Evolutionary conservation across 2,888 invertebrate species (phyloP).

Genomic region (Choristoneura rosaceana): DNA sequence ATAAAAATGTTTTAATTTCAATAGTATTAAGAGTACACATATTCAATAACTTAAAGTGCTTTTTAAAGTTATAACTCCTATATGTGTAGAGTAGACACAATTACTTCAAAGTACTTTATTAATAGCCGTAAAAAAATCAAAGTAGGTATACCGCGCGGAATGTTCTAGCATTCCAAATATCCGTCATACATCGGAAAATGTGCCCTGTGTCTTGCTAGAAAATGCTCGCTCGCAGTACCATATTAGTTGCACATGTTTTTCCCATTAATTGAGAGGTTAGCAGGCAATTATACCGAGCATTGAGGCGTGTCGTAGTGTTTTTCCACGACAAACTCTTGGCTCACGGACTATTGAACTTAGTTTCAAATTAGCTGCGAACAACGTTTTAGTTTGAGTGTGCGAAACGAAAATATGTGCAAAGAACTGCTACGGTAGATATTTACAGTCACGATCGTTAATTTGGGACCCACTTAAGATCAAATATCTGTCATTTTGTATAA

Average conservation of each 20-base stretch:
- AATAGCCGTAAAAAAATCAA: neutral
- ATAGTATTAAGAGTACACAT: neutral
- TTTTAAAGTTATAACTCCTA: neutral
- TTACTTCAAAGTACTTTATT: neutral
- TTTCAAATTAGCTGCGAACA: neutral
- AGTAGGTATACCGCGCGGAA: neutral
- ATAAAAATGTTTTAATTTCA: neutral
- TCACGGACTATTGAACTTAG: neutral
- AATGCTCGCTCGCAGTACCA: neutral
- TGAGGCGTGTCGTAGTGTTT: slow-evolving; percentile 17
- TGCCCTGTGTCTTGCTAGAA: neutral
- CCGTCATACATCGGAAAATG: neutral
- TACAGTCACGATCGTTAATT: no score
- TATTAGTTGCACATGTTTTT: slow-evolving; percentile 4
- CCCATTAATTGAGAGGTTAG: slow-evolving; percentile 22
- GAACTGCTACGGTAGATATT: no score
- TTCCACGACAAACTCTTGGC: neutral
- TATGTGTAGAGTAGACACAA: no score
- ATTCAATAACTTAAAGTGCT: neutral
- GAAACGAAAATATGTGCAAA: neutral
- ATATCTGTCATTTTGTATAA: no score
- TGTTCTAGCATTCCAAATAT: neutral
- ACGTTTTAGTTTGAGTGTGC: neutral
- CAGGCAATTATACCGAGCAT: slow-evolving; percentile 25
- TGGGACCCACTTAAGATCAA: no score